A percentile compares a stretch with the other conserved stretches of the same genome.
Evolutionary conservation across 2,888 invertebrate genomes (phyloP).

Genomic region (Lucinisca nassula): DNA sequence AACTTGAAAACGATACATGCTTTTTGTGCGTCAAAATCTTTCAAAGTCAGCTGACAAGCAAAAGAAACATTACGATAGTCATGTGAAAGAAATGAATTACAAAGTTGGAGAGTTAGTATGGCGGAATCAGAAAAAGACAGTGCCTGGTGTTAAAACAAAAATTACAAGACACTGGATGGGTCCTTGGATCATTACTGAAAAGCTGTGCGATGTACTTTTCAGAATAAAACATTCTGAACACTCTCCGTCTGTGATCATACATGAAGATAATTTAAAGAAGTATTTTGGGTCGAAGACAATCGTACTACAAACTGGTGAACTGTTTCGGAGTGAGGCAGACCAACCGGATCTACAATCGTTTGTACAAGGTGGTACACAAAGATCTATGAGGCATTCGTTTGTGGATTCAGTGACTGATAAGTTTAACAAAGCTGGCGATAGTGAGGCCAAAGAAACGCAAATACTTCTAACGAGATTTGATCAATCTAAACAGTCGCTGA

Average conservation of each 20-base stretch:
- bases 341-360: not conserved
- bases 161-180: conserved; percentile 43
- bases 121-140: conserved; percentile 19
- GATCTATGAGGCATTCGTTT: not conserved
- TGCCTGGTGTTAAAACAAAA: conserved; percentile 26
- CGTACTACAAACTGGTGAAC: not conserved
- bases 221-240: conserved; percentile 33
- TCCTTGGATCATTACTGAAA: conserved; percentile 33
- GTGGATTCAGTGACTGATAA: not conserved
- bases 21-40: not conserved
- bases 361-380: not conserved
- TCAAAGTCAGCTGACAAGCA: conserved; percentile 1
- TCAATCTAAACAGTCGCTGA: not conserved
- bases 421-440: not conserved
- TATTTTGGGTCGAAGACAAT: conserved; percentile 19
- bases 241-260: conserved; percentile 29
- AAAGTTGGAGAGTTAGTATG: conserved; percentile 7
- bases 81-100: conserved; percentile 20
- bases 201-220: conserved; percentile 22
- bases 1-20: not conserved
- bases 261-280: conserved; percentile 28
- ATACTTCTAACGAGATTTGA: not conserved
- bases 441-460: not conserved
- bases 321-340: not conserved
- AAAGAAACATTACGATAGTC: conserved; percentile 35